Evolutionary conservation across 1,140 invertebrate species (phyloP), one percentile per base, ranked within the genome.

Genomic region (Sycobia sp.): DNA sequence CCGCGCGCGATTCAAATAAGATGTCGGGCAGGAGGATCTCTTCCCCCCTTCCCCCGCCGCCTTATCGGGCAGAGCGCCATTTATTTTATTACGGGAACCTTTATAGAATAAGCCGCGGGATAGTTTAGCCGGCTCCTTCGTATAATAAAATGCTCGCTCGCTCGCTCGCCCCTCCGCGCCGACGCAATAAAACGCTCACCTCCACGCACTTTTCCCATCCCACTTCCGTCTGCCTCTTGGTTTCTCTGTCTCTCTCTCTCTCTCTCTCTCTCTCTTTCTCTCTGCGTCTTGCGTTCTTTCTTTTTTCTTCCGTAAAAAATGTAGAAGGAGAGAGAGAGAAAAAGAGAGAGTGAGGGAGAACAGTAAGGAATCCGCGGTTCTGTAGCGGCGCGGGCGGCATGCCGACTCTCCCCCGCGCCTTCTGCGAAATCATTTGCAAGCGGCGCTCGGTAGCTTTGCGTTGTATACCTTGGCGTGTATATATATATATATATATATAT

Each of bases 361-460:
- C 49, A 51, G 49, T 54, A 41, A 39, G 51, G 51, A 54, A 54
- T 54, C 36, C 51, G n/a, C n/a, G n/a, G n/a, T n/a, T n/a, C n/a
- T n/a, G n/a, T n/a, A 38, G 10, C 4, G 32, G 13, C 54, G 23
- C 22, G n/a, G n/a, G n/a, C n/a, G n/a, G n/a, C n/a, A n/a, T n/a
- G n/a, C n/a, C n/a, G n/a, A n/a, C n/a, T n/a, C n/a, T n/a, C n/a
- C n/a, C n/a, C n/a, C n/a, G n/a, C n/a, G n/a, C 1, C 10, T 56
- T 56, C 39, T 27, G 16, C 27, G 25, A 56, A 56, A 27, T 44
- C 54, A 56, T 44, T 41, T 10, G 27, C 23, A 27, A 56, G 32
- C 44, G 2, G 1, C 22, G 36, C n/a, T 20, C 34, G 47, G 22
- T 16, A 47, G 8, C n/a, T n/a, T n/a, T n/a, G n/a, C n/a, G n/a